phyloP scores from a whole-genome alignment of 2,797 vertebrate genomes.

The Megaceryle alcyon region DNA sequence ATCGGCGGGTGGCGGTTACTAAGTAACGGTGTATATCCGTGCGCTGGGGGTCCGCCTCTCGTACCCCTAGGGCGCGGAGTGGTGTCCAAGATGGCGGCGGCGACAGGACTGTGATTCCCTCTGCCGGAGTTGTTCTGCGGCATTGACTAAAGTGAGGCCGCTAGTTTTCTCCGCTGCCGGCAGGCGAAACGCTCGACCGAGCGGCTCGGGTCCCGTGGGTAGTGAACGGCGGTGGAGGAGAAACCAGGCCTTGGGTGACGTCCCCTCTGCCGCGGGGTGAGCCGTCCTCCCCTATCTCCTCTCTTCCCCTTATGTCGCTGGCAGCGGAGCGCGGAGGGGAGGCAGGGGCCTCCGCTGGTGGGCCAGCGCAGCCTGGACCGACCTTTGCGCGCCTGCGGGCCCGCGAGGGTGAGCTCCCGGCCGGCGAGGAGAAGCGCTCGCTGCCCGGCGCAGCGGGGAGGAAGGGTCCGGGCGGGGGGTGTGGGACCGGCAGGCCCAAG shows the following conservation, averaged over 20 bases:
- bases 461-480: neutral
- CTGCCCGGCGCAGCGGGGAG: too few relatives aligned
- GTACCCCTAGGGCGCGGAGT: neutral
- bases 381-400: neutral
- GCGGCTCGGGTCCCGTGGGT: neutral
- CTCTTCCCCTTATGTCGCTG: fast-evolving
- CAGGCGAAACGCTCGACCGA: neutral
- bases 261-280: neutral
- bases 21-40: conserved; percentile 5
- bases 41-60: neutral
- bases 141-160: neutral
- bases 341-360: neutral
- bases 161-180: neutral
- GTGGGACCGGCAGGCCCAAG: neutral
- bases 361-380: neutral
- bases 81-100: conserved; percentile 53
- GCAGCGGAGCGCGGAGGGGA: neutral
- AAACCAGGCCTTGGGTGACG: neutral
- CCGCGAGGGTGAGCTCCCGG: too few relatives aligned
- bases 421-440: neutral
- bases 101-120: neutral
- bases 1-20: neutral
- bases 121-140: neutral
- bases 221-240: neutral
- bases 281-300: neutral